Evolutionary conservation across 2,888 invertebrate species (phyloP), one percentile per base, ranked within the genome.

Genomic region (Megamerina dolium): DNA sequence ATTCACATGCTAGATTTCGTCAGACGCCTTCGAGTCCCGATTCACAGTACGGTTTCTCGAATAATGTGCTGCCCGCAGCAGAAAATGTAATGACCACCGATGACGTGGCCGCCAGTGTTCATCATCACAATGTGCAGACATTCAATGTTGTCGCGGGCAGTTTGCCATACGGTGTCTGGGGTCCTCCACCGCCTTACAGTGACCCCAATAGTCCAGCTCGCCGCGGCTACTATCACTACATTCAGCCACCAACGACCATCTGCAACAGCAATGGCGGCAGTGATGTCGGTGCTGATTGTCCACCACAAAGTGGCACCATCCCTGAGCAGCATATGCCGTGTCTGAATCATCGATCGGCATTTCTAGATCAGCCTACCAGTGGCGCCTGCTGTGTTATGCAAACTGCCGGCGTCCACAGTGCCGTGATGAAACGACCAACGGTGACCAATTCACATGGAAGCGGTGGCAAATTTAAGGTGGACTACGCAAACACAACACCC

Each of bases 121-220:
- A 45, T 32, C 54, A 53, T 38, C 59, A 63, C 17, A 57, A 54
- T 29, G 61, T 60, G 9, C 53, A 49, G 17, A 70, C 70, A 23
- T 74, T 74, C 2, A 83, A 81, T 55, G 78, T 82, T 18, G 80
- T 79, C 9, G 55, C 59, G 26, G 65, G 74, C 63, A 48, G 46
- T 17, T 53, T 81, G 67, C 59, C 80, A 60, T 72, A 79, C 58
- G 72, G 81, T 57, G 64, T 88, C 14, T 90, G 90, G 90, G 91
- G 89, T 0, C 91, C 90, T 0, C 90, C 90, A 1, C 90, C 91
- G 0, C 90, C 90, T 0, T 91, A 91, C 61, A 87, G 87, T 45
- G 86, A 87, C 38, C 86, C 86, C 27, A 87, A 87, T 55, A 80
- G 80, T 51, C 81, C 81, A 1, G 81, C 81, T 0, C 68, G 81